phyloP scores from a whole-genome alignment of 2,113 vertebrate genomes.

The Indri indri region DNA sequence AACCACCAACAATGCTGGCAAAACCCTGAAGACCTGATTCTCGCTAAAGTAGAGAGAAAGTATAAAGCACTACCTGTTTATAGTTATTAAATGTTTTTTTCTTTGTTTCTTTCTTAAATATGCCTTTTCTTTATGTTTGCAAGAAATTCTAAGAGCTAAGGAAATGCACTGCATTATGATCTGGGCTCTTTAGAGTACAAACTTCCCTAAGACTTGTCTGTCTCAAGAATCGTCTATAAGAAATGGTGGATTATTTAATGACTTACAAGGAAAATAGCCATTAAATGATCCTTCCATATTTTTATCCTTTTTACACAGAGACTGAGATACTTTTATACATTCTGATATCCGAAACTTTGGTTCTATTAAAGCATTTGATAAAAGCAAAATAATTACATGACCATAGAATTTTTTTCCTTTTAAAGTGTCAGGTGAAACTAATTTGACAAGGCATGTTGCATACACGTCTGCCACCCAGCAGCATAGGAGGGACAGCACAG shows the following conservation, averaged over 20 bases:
- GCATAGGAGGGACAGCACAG: not conserved
- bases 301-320: conserved; percentile 33
- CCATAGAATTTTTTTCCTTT: conserved; percentile 1
- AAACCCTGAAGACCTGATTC: conserved; percentile 45
- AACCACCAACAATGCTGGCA: conserved; percentile 19
- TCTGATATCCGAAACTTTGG: conserved; percentile 73
- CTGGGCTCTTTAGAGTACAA: not conserved
- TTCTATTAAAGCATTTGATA: conserved; percentile 57
- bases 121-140: not conserved
- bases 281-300: conserved; percentile 9
- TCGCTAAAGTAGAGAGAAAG: conserved; percentile 45
- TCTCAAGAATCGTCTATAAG: not conserved
- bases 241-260: not conserved
- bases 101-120: not conserved
- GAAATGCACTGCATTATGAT: not conserved
- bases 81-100: not conserved
- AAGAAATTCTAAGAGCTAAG: conserved; percentile 11
- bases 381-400: conserved; percentile 49
- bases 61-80: conserved; percentile 5
- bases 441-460: not conserved
- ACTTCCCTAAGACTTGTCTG: not conserved
- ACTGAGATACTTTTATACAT: conserved; percentile 52
- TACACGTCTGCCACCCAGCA: accelerated
- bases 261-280: not conserved
- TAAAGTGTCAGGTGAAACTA: not conserved